Evolutionary conservation across 2,113 vertebrate genomes (phyloP).

Genomic region (Ranitomeya variabilis): DNA sequence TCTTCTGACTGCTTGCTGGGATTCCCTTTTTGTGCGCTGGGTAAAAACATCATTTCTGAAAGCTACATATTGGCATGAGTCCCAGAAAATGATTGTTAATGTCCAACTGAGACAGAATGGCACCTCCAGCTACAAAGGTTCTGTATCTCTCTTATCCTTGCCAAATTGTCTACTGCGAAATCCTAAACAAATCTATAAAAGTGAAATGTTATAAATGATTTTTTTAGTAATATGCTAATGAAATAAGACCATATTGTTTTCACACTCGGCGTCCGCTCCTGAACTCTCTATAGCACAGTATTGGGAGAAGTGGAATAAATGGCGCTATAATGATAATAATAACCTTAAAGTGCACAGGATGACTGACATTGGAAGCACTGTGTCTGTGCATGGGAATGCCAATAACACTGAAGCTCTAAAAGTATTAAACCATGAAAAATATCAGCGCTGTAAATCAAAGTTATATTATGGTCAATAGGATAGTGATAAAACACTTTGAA

Average conservation of each 20-base stretch:
- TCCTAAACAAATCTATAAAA: slow-evolving; percentile 49
- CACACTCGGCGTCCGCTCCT: background rate
- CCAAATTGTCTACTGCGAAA: slow-evolving; percentile 48
- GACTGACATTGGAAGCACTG: no score
- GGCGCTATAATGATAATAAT: no score
- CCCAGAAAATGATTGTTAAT: slow-evolving; percentile 58
- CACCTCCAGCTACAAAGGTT: slow-evolving; percentile 50
- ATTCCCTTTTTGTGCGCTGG: slow-evolving; percentile 49
- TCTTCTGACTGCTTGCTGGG: slow-evolving; percentile 48
- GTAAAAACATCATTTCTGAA: slow-evolving; percentile 51
- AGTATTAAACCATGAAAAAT: no score
- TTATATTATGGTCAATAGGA: no score
- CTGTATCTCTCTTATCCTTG: slow-evolving; percentile 49
- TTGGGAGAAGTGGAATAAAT: background rate
- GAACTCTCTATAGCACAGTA: background rate
- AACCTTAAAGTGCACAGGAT: no score
- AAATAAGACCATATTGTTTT: slow-evolving; percentile 26
- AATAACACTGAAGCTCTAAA: no score
- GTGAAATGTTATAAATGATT: slow-evolving; percentile 16
- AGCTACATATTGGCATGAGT: slow-evolving; percentile 53
- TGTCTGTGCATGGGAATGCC: no score
- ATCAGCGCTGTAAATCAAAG: no score
- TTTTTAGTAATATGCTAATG: slow-evolving; percentile 32
- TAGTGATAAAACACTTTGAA: no score
- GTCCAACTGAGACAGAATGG: slow-evolving; percentile 54